A percentile compares a stretch with the other conserved stretches of the same genome.
These are phyloP conservation scores for Neodiprion fabricii DNA, from an alignment of 1,140 invertebrate genomes.

Conservation along the genomic window DNA sequence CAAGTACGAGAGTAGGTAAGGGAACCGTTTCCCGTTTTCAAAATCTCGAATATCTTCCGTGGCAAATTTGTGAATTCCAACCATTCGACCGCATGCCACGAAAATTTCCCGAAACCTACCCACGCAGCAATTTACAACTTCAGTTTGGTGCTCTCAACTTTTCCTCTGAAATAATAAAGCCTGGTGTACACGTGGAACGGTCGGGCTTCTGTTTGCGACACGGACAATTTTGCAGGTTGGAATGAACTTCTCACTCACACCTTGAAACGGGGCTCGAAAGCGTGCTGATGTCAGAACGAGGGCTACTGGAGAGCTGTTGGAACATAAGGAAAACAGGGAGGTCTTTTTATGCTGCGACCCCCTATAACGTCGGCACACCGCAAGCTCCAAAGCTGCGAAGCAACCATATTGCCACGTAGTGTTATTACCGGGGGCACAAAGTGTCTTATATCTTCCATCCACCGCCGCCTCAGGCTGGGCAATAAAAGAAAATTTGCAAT, in stretches of 20 bases:
- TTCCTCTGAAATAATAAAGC: too few species aligned
- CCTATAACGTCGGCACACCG: not conserved
- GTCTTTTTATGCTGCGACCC: not conserved
- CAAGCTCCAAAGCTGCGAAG: not conserved
- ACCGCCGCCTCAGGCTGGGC: not conserved
- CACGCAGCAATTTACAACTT: too few species aligned
- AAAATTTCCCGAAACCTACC: too few species aligned
- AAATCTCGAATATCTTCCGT: too few species aligned
- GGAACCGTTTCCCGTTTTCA: too few species aligned
- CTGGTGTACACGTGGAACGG: not conserved
- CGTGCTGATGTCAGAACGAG: not conserved
- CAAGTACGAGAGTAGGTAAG: too few species aligned
- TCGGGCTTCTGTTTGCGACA: not conserved
- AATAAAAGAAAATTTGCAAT: slow-evolving; percentile 6
- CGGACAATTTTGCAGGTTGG: not conserved
- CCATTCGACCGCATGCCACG: too few species aligned
- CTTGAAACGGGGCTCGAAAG: not conserved
- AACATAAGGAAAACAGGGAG: not conserved
- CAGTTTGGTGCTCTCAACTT: too few species aligned
- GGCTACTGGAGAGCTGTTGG: not conserved
- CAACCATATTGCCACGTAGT: not conserved
- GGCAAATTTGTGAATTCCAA: too few species aligned
- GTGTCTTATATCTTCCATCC: not conserved
- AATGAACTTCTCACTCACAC: not conserved
- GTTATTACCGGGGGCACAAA: not conserved